Base-by-base conservation (phyloP, 2,113 vertebrate genomes). In the Poecilia latipinna region DNA sequence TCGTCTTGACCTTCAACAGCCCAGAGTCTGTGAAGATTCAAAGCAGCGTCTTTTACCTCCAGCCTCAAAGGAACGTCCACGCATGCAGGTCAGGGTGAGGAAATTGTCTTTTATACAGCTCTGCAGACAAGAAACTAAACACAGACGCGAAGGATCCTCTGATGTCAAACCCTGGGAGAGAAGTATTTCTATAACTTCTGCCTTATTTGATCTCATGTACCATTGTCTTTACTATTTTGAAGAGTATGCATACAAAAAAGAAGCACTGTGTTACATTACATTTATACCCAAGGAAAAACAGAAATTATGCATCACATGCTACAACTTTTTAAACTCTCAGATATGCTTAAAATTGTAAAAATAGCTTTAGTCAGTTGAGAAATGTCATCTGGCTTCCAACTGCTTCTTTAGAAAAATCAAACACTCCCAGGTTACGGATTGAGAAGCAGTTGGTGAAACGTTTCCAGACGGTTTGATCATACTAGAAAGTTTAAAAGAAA, bases 41-140 rank as follows among this genome's bases (percentile, higher is more conserved):
- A 65, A 95, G 91, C 2, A 95, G 96, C 37, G 82, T 97, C 32
- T 99, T 99, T 91, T 99, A 98, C 92, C 95, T 99, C 78, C 96
- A 97, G 65, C 97, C 97, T 0, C 96, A 98, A 88, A 93, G 72
- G 77, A 76, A 83, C 26, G 88, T 93, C 57, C 80, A 91, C 82
- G 90, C 89, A 31, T 54, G 88, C 77, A 93, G 90, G 90, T 93
- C 62, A 84, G 82, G 75, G 44, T 37, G 65, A 22, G 28, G 12
- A 19, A 24, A 57, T 10, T 57, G 24, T 57, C 19, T 57, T 57
- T 57, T 19, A 24, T 57, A 1, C 8, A 11, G 24, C 51, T 57
- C 51, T 57, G 51, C 51, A n/a, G 8, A 7, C 22, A n/a, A 7
- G 51, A 57, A 57, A 57, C 51, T 57, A n/a, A 57, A n/a, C 51